phyloP scores from a whole-genome alignment of 1,140 invertebrate genomes.

The Oreohelix idahoensis region DNA sequence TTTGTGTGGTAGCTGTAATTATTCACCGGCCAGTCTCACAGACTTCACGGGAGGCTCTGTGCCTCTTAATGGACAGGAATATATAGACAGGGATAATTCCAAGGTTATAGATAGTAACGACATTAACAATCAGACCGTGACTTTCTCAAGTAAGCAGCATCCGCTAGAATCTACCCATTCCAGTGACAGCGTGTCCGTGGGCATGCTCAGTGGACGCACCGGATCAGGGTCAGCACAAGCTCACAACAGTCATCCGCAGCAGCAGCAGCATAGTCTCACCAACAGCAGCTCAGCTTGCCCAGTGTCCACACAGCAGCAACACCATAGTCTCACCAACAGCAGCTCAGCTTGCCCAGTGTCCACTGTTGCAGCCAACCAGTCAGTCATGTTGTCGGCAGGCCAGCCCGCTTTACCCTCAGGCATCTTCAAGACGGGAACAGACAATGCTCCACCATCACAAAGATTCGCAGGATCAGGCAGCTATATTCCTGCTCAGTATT shows the following conservation, averaged over 20 bases:
- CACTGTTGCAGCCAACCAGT: slow-evolving; percentile 33
- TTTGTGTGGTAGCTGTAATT: neutral
- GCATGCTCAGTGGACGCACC: slow-evolving; percentile 53
- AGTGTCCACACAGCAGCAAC: slow-evolving; percentile 24
- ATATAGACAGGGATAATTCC: neutral
- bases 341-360: slow-evolving; percentile 24
- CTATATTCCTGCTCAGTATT: slow-evolving; percentile 49
- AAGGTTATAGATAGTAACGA: neutral
- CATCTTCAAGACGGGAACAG: slow-evolving; percentile 41
- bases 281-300: slow-evolving; percentile 30
- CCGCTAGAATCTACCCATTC: neutral
- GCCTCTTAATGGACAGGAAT: neutral
- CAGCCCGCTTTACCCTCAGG: slow-evolving; percentile 47
- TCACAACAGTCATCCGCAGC: slow-evolving; percentile 33
- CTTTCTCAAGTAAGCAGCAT: neutral
- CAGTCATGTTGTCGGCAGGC: slow-evolving; percentile 55
- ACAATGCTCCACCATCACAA: slow-evolving; percentile 18
- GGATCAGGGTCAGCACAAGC: slow-evolving; percentile 45
- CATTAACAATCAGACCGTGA: too few species aligned
- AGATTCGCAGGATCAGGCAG: slow-evolving; percentile 33
- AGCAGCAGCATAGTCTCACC: slow-evolving; percentile 6
- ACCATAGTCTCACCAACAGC: slow-evolving; percentile 7
- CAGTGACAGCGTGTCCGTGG: slow-evolving; percentile 42
- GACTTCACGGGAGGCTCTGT: neutral
- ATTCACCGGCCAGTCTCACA: neutral